Conservation (phyloP, 2,113 vertebrate species). For the Datnioides undecimradiatus region DNA sequence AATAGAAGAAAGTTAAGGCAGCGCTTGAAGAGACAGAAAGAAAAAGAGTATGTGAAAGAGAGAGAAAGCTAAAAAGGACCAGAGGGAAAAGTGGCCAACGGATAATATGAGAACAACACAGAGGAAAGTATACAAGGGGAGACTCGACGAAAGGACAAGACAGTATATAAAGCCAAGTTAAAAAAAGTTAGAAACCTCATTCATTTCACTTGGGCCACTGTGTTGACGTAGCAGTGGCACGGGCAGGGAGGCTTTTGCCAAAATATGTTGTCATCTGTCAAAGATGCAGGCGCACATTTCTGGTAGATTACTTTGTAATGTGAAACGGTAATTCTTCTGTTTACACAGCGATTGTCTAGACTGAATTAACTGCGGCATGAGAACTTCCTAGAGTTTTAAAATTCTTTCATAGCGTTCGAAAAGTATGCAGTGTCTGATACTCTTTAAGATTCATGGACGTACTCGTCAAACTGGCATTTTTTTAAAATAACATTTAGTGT, state of each 20-base stretch:
- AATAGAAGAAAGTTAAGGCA: conserved; percentile 42
- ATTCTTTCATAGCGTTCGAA: background rate
- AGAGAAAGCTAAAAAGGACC: background rate
- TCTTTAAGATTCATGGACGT: background rate
- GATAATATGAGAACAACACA: conserved; percentile 8
- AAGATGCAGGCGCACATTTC: background rate
- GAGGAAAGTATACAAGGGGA: background rate
- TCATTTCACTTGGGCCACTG: background rate
- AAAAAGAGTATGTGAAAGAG: background rate
- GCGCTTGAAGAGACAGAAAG: background rate
- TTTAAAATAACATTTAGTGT: background rate
- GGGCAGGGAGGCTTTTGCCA: background rate
- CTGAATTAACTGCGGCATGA: background rate
- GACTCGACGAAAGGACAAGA: background rate
- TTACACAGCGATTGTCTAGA: background rate
- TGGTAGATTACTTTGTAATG: background rate
- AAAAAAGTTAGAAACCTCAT: background rate
- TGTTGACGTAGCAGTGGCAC: background rate
- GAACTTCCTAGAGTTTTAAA: background rate
- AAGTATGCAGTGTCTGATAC: background rate
- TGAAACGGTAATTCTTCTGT: background rate
- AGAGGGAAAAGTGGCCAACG: background rate
- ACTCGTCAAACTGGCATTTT: background rate
- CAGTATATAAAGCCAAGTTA: background rate
- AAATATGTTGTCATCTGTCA: background rate